These are phyloP conservation scores for Oceanodroma tethys DNA, from an alignment of 2,113 vertebrate species.

Conservation along the genomic window DNA sequence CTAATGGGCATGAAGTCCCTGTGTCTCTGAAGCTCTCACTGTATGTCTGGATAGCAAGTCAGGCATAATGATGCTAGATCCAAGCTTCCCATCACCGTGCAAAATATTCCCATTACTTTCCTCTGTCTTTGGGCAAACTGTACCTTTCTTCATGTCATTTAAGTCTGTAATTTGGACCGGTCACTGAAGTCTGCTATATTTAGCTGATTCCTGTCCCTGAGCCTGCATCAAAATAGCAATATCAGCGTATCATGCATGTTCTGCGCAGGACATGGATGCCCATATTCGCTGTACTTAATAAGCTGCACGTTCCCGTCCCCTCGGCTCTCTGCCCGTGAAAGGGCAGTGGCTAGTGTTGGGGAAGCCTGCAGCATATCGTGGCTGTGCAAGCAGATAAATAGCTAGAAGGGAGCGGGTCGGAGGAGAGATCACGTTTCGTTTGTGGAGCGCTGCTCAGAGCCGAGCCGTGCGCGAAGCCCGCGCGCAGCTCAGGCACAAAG, in stretches of 20 bases:
- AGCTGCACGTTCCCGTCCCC: fast-evolving
- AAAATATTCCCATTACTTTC: neutral
- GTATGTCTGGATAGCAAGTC: neutral
- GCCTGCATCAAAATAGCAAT: neutral
- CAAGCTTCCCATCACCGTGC: neutral
- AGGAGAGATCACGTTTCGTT: neutral
- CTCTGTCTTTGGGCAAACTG: neutral
- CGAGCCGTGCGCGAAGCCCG: fast-evolving
- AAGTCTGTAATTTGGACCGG: neutral
- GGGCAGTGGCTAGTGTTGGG: neutral
- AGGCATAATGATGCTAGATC: fast-evolving
- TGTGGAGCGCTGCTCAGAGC: neutral
- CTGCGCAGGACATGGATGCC: fast-evolving
- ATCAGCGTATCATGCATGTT: neutral
- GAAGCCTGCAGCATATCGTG: neutral
- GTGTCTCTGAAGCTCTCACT: neutral
- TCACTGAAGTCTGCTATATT: neutral
- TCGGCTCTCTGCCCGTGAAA: neutral
- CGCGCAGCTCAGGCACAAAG: neutral
- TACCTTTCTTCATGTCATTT: neutral
- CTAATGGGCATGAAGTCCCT: neutral
- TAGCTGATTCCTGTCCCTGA: neutral
- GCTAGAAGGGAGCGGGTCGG: neutral
- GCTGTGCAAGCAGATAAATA: neutral
- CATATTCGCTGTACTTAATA: neutral